phyloP scores from a whole-genome alignment of 2,113 vertebrate genomes.

The Thermophis baileyi region DNA sequence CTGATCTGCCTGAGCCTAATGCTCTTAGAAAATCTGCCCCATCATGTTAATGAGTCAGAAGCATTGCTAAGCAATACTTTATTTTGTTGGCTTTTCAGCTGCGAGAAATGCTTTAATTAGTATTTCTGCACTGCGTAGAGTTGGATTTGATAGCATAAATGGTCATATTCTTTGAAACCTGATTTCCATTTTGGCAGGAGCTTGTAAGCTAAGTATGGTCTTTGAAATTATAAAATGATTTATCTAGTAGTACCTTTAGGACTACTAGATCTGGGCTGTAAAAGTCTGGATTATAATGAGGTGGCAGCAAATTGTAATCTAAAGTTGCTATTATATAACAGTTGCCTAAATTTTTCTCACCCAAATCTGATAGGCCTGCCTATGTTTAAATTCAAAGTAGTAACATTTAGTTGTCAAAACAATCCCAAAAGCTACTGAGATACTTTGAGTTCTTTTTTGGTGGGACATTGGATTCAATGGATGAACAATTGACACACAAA shows the following conservation, averaged over 20 bases:
- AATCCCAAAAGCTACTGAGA: not conserved
- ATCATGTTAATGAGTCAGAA: not conserved
- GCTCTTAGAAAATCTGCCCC: not conserved
- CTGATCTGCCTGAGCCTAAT: not conserved
- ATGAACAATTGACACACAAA: not conserved
- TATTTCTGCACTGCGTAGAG: not conserved
- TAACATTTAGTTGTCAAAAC: not conserved
- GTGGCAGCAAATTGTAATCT: not conserved
- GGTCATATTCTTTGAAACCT: not conserved
- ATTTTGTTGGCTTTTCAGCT: not conserved
- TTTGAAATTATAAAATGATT: not conserved
- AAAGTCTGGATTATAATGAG: not conserved
- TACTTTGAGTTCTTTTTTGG: not conserved
- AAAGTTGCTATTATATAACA: not conserved
- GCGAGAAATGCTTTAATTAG: not conserved
- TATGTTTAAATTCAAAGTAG: not conserved
- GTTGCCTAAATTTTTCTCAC: not conserved
- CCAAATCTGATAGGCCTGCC: not conserved
- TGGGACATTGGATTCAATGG: not conserved
- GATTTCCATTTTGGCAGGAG: not conserved
- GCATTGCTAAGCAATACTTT: not conserved
- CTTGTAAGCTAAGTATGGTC: not conserved
- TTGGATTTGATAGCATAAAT: not conserved
- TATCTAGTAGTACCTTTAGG: not conserved
- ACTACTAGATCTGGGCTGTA: not conserved